Base-by-base conservation (phyloP, 2,113 vertebrate genomes). In the Percopsis transmontana region DNA sequence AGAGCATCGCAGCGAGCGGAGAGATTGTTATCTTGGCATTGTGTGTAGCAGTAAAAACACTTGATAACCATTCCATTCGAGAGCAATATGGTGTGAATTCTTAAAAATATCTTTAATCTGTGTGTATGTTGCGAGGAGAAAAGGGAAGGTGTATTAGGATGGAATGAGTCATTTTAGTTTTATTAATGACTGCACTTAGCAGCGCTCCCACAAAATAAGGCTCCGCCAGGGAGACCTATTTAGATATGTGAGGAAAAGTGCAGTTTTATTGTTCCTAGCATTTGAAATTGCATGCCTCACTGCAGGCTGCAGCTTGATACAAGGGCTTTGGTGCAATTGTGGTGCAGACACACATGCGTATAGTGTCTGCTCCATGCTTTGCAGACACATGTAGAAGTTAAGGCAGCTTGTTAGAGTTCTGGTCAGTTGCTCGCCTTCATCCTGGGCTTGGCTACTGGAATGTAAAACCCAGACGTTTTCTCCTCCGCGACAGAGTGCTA, bases 341-440 rank as follows among this genome's bases (percentile, higher is more conserved):
- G 20, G 56, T 52, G 55, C n/a, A 62, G 40, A 42, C 60, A 11
- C 63, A 52, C 62, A 44, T 54, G 15, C 66, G n/a, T 58, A 47
- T 61, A 51, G 56, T 71, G 18, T 4, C 23, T 71, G 76, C 12
- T 54, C 57, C 70, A 38, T 69, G 70, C n/a, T 82, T 87, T 82
- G 84, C 82, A 79, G 70, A 51, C 60, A 67, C 76, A 72, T 62
- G 68, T 82, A 48, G 77, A 83, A 69, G 56, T 38, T 15, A 27
- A 74, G 55, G n/a, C 69, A 63, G 72, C 72, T 69, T 77, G 68
- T 53, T 41, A 24, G 42, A 57, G 18, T 75, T 81, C 74, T 76
- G 81, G 85, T 83, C 81, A 71, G 67, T 79, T 48, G 40, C 74
- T 83, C 79, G 68, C 81, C 85, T 83, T 82, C 76, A 76, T 82